Conservation (phyloP, 2,888 invertebrate species). For the Melinopterus prodromus region DNA sequence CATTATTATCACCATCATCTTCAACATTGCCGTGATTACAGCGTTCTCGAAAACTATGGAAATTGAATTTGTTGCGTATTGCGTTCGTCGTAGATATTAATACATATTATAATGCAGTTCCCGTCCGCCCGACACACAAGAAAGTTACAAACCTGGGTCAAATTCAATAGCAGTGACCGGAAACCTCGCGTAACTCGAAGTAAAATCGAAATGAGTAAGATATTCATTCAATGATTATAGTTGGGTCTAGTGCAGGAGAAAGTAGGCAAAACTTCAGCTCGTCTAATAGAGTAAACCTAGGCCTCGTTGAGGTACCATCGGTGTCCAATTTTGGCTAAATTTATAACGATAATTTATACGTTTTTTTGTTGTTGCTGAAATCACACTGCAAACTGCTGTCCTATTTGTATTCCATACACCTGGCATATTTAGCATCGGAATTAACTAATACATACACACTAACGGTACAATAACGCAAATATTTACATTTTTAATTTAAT, state of each 20-base stretch:
- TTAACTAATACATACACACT: too few relatives aligned
- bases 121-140: neutral
- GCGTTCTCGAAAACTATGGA: neutral
- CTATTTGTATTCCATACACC: neutral
- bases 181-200: neutral
- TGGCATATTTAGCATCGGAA: neutral
- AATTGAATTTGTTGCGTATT: neutral
- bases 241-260: conserved; percentile 4
- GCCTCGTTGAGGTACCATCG: neutral
- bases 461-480: too few relatives aligned
- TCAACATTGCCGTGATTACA: neutral
- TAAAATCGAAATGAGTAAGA: neutral
- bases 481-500: too few relatives aligned
- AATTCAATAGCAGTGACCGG: neutral
- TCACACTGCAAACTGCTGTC: neutral
- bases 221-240: neutral
- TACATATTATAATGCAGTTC: neutral
- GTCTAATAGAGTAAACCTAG: neutral
- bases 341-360: too few relatives aligned
- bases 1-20: neutral
- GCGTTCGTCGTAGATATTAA: neutral
- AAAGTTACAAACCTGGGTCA: neutral
- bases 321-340: neutral
- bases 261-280: neutral
- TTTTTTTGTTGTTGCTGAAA: neutral